Base-by-base conservation (phyloP, 2,797 vertebrate species). In the Aselliscus stoliczkanus region DNA sequence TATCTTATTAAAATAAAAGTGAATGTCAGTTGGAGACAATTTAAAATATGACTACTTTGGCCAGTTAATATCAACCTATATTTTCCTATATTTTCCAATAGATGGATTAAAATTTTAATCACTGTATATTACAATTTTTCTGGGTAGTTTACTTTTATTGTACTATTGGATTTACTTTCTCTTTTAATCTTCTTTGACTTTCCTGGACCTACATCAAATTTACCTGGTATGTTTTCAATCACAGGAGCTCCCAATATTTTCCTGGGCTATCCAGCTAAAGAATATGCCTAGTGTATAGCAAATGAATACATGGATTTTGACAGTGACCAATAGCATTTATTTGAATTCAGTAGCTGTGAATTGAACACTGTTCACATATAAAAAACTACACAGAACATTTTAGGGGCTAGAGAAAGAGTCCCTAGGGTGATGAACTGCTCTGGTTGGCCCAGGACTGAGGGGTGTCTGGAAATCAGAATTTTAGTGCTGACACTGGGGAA, bases 1-100 rank as follows among this genome's bases (percentile, higher is more conserved):
- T 82, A 25, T 62, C 20, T 80, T 94, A 91, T 81, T 96, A 95
- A 96, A 96, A 10, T 94, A 44, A 94, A 95, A 95, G 69, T 75
- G 88, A 95, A 92, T 76, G 34, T 0, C 2, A 58, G 54, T 84
- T 79, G 70, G 7, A 95, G 37, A 83, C n/a, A 95, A 21, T 88
- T 79, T 97, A 93, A 92, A 96, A 44, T 81, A 44, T 75, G 89
- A 42, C 23, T 90, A 37, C 39, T 96, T 93, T 58, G 69, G 8
- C 29, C 93, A 92, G 4, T 34, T 96, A 90, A 88, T 70, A 97
- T 54, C 67, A 97, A 58, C 58, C 2, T 88, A n/a, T n/a, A n/a
- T n/a, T n/a, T 20, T 64, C 65, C 34, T 39, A 83, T 79, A 42
- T 0, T 92, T 96, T 94, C 39, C 44, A 94, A 56, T 60, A 70